Percentiles rank a stretch among this genome's conserved stretches.
These are phyloP conservation scores for Neelides folsomi DNA, from an alignment of 2,888 invertebrate species.

Conservation along the genomic window DNA sequence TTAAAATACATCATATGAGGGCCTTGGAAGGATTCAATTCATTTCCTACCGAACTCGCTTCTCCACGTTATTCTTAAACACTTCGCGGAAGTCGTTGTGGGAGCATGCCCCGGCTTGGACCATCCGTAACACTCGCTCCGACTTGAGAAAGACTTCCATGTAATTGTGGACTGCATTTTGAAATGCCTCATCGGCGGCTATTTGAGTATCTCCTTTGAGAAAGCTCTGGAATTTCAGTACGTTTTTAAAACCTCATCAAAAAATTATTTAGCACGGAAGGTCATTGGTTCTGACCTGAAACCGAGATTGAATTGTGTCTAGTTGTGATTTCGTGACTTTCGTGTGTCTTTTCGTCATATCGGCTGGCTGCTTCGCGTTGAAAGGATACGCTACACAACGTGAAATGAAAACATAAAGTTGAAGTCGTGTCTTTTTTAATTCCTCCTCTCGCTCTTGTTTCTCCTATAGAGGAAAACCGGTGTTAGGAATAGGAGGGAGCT, in stretches of 20 bases:
- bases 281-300: conserved; percentile 64
- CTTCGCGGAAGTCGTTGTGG: conserved; percentile 96
- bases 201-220: conserved; percentile 95
- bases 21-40: background rate
- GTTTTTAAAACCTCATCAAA: conserved; percentile 8
- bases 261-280: background rate
- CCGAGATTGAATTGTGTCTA: conserved; percentile 82
- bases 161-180: conserved; percentile 96
- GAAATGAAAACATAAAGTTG: conserved; percentile 98
- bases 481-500: too few species aligned
- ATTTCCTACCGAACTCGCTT: conserved; percentile 69
- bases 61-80: conserved; percentile 94
- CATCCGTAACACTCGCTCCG: conserved; percentile 90
- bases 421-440: conserved; percentile 82
- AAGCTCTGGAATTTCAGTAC: conserved; percentile 75
- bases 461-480: conserved; percentile 45
- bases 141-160: conserved; percentile 89
- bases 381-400: conserved; percentile 93
- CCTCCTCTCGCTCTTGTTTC: conserved; percentile 89
- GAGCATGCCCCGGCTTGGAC: conserved; percentile 96
- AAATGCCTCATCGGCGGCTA: conserved; percentile 94
- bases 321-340: conserved; percentile 89
- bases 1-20: background rate
- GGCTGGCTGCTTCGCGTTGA: conserved; percentile 97
- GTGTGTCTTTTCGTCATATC: conserved; percentile 93